These are phyloP conservation scores for Podarcis muralis DNA, from an alignment of 2,113 vertebrate genomes.

Conservation along the genomic window DNA sequence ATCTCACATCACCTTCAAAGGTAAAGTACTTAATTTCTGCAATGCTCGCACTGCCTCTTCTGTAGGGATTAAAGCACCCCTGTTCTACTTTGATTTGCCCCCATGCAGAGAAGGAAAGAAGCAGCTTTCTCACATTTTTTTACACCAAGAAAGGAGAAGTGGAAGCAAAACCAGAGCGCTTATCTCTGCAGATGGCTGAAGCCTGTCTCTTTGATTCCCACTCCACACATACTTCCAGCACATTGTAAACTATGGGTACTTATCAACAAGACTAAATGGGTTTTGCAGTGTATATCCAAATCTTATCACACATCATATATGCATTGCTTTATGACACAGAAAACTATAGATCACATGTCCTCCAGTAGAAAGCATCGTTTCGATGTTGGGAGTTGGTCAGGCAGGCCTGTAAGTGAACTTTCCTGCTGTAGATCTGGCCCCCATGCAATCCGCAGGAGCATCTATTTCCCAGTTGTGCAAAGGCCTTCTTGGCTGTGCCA, in stretches of 20 bases:
- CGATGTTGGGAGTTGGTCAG: no score
- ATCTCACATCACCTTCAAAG: neutral
- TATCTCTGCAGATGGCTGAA: neutral
- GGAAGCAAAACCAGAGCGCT: neutral
- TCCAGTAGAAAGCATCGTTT: neutral
- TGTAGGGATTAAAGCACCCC: neutral
- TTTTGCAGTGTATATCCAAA: no score
- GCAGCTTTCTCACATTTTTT: neutral
- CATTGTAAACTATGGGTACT: neutral
- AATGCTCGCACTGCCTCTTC: neutral
- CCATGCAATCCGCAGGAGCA: no score
- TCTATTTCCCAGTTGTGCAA: no score
- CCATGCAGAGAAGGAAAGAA: neutral
- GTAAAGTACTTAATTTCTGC: neutral
- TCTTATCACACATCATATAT: neutral
- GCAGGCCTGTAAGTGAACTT: no score
- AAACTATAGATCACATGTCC: neutral
- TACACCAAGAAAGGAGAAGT: no score
- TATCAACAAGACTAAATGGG: neutral
- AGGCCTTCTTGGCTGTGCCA: no score
- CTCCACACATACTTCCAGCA: neutral
- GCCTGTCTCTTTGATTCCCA: no score
- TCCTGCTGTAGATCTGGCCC: no score
- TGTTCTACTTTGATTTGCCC: neutral
- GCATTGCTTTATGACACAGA: neutral